These are phyloP conservation scores for Natator depressus DNA, from an alignment of 2,113 vertebrate genomes.

Conservation along the genomic window DNA sequence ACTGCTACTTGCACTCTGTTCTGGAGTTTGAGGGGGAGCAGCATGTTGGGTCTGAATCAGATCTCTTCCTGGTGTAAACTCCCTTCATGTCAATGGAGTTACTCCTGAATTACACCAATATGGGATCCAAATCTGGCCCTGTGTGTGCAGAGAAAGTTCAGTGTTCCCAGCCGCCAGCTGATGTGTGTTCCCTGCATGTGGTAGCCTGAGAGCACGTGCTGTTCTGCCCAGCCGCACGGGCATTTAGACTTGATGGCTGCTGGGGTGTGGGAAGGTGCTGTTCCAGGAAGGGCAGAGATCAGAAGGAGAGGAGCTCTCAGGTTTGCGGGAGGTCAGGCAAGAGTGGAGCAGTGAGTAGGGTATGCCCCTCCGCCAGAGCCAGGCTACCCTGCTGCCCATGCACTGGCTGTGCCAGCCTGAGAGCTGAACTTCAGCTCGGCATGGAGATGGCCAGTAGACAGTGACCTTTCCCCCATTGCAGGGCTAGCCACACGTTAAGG, in stretches of 20 bases:
- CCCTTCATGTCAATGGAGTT: not conserved
- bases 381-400: too few species aligned
- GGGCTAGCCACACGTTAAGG: not conserved
- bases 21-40: not conserved
- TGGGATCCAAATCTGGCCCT: not conserved
- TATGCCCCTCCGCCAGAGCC: not conserved
- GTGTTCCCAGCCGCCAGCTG: not conserved
- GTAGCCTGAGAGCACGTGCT: not conserved
- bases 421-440: not conserved
- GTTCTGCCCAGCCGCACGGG: not conserved
- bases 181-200: not conserved
- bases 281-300: too few species aligned
- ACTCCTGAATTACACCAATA: not conserved
- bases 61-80: not conserved
- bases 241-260: not conserved
- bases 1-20: not conserved
- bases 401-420: not conserved
- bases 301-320: too few species aligned
- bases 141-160: not conserved
- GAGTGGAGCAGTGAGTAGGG: not conserved
- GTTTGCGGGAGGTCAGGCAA: too few species aligned
- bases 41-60: not conserved
- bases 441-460: not conserved
- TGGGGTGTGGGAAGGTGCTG: too few species aligned
- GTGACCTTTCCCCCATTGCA: not conserved